Percentiles rank a stretch among this genome's conserved stretches.
These are phyloP conservation scores for Brienomyrus longianalis DNA, from an alignment of 2,113 vertebrate genomes.

Conservation along the genomic window DNA sequence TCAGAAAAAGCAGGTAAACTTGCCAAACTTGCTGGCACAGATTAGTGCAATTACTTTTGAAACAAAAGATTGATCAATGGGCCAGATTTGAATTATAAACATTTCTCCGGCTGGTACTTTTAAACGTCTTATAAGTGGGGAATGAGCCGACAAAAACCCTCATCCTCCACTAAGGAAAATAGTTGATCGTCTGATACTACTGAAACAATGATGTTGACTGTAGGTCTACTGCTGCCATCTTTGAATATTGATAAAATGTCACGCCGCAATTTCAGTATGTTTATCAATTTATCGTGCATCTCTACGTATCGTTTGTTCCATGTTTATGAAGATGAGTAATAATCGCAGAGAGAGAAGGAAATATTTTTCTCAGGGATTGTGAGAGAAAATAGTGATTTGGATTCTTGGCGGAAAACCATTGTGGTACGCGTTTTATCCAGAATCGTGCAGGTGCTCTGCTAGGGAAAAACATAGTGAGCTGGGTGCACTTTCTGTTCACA, in stretches of 20 bases:
- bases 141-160: background rate
- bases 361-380: background rate
- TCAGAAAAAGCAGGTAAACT: background rate
- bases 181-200: background rate
- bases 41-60: background rate
- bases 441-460: background rate
- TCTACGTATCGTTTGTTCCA: background rate
- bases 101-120: background rate
- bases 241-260: background rate
- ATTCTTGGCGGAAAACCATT: no score
- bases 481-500: background rate
- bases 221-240: background rate
- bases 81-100: background rate
- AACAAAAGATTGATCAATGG: background rate
- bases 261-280: background rate
- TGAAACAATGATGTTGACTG: no score
- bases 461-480: background rate
- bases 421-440: background rate
- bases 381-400: background rate
- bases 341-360: background rate
- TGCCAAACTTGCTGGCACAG: background rate
- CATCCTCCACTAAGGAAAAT: background rate
- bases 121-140: background rate
- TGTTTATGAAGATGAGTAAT: background rate
- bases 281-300: background rate